Base-by-base conservation (phyloP, 2,888 invertebrate genomes). In the Drosophila incognita region DNA sequence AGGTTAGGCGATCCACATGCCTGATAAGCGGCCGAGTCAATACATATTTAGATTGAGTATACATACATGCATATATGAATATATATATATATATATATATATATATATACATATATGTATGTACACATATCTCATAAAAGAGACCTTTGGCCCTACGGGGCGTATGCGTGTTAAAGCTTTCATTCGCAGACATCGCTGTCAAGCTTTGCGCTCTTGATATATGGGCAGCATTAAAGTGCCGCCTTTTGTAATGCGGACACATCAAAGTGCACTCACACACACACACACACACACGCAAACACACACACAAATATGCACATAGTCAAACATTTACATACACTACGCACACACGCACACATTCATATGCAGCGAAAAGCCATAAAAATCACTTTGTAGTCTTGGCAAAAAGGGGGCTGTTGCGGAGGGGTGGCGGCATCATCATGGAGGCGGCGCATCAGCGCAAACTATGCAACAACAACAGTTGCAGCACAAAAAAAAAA, bases 161-260 rank as follows among this genome's bases (percentile, higher is more conserved):
- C 85, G 84, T 85, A 85, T 85, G 82, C 78, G 84, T 87, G 87
- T 79, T 87, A 70, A 78, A 79, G 79, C 76, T 87, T 73, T 79
- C 80, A 72, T 68, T 33, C 46, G 71, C 69, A 72, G 79, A 66
- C 60, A 69, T 64, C 72, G 85, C 75, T 83, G 83, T 82, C 78
- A 69, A 77, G 85, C 82, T 87, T 84, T 81, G 70, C 73, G 69
- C 76, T 73, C 76, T 74, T 85, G 87, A 85, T 84, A 85, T 87
- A 87, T 84, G 85, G 69, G 40, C 67, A 57, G 73, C 72, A 85
- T 85, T 85, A 85, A 85, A 87, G 79, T 82, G 80, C 87, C 84
- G 84, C 84, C 87, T 84, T 46, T 86, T 82, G 87, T 80, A 75
- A 68, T 49, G 85, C 87, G 85, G 87, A 85, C 74, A 85, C 85